A percentile compares a stretch with the other conserved stretches of the same genome.
phyloP scores from a whole-genome alignment of 2,797 vertebrate species.

The Poecile montanus region DNA sequence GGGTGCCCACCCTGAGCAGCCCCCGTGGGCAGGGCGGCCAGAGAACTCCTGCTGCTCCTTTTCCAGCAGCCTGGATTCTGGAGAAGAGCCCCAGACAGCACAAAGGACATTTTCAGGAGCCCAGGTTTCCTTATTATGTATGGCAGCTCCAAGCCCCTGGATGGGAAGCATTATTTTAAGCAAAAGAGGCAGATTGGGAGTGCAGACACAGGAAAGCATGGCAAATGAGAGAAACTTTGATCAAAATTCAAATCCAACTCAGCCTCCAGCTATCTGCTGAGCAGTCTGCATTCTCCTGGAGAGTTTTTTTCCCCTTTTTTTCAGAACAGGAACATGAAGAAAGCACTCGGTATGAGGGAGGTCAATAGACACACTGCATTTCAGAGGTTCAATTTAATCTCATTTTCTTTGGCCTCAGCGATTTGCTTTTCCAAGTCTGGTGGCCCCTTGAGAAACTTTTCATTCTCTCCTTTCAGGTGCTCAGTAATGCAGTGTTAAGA shows the following conservation, averaged over 20 bases:
- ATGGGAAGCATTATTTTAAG: slow-evolving; percentile 48
- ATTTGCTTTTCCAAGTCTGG: slow-evolving; percentile 16
- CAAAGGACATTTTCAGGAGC: background rate
- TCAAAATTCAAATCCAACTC: slow-evolving; percentile 62
- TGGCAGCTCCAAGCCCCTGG: background rate
- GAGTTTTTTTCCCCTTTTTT: background rate
- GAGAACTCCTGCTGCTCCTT: background rate
- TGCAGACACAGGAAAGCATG: slow-evolving; percentile 50
- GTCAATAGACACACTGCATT: background rate
- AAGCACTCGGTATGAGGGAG: background rate
- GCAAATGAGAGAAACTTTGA: slow-evolving; percentile 61
- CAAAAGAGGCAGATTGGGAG: slow-evolving; percentile 41
- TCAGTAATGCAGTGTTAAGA: background rate
- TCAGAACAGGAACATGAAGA: background rate
- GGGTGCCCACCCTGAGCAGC: background rate
- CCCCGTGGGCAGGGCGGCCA: accelerated
- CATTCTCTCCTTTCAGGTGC: slow-evolving; percentile 43
- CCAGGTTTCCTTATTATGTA: background rate
- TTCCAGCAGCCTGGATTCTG: background rate
- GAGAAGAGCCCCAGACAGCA: background rate
- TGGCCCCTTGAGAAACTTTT: background rate
- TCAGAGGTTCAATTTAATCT: slow-evolving; percentile 34
- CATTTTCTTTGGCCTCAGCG: slow-evolving; percentile 29
- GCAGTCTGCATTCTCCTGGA: slow-evolving; percentile 4
- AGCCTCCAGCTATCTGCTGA: slow-evolving; percentile 47